A percentile compares a stretch with the other conserved stretches of the same genome.
Evolutionary conservation across 2,888 invertebrate species (phyloP).

Genomic region (Anodontia alba): DNA sequence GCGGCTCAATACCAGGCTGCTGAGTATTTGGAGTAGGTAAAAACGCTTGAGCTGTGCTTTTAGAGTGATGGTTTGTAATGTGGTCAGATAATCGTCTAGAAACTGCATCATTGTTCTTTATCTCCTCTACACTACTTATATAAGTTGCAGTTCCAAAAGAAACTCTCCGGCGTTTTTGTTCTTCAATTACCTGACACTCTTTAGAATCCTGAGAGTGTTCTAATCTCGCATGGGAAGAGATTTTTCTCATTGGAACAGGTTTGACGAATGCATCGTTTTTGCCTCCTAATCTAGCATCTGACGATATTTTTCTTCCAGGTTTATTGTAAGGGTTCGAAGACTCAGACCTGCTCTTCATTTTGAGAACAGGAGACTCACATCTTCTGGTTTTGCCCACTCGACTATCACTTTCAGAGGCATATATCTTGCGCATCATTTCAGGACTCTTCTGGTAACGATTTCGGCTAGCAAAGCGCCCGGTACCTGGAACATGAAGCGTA

Average conservation of each 20-base stretch:
- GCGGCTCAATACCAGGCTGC: background rate
- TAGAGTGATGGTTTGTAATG: too few relatives aligned
- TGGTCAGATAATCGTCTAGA: background rate
- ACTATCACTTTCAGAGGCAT: background rate
- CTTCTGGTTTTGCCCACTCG: background rate
- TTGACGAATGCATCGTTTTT: background rate
- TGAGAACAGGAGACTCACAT: background rate
- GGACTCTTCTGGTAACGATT: background rate
- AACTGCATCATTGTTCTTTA: background rate
- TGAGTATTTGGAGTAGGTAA: background rate
- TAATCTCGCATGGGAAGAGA: background rate
- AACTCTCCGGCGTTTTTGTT: background rate
- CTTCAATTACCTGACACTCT: background rate
- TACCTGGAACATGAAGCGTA: background rate
- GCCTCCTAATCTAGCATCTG: background rate
- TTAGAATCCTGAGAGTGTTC: background rate
- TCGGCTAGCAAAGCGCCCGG: background rate
- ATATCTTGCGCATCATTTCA: background rate
- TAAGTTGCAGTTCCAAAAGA: conserved; percentile 3
- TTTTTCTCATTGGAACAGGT: background rate
- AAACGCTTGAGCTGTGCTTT: too few relatives aligned
- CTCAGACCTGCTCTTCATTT: background rate
- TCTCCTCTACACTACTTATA: background rate
- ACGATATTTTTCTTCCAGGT: background rate
- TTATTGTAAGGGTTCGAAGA: background rate